Conservation (phyloP, 2,888 invertebrate genomes). For the Tipula vernalis region DNA sequence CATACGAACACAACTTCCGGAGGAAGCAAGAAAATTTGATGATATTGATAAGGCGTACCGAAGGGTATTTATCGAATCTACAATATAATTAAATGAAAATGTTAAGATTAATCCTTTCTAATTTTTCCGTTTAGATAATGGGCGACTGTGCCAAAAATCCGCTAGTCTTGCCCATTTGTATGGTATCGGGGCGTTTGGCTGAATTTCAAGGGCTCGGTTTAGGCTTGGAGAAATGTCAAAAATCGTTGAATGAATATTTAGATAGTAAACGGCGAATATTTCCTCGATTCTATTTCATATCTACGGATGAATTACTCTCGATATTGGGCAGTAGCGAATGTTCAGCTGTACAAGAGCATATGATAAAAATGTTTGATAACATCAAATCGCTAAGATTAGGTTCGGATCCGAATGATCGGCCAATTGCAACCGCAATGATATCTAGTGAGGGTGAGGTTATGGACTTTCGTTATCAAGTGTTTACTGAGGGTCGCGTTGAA, state of each 20-base stretch:
- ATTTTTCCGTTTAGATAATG: slow-evolving; percentile 53
- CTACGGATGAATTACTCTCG: slow-evolving; percentile 81
- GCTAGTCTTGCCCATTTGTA: slow-evolving; percentile 69
- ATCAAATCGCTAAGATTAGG: slow-evolving; percentile 60
- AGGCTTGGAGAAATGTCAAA: slow-evolving; percentile 80
- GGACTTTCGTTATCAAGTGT: slow-evolving; percentile 60
- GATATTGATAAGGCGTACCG: slow-evolving; percentile 71
- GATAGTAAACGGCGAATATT: slow-evolving; percentile 79
- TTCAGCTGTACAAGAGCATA: slow-evolving; percentile 78
- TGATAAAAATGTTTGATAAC: slow-evolving; percentile 94
- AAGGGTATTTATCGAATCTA: slow-evolving; percentile 37
- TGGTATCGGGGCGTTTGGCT: slow-evolving; percentile 54
- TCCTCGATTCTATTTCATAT: slow-evolving; percentile 87
- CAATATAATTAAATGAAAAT: too few species aligned
- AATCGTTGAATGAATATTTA: slow-evolving; percentile 80
- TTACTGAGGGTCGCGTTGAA: slow-evolving; percentile 72
- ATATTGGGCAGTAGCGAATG: slow-evolving; percentile 80
- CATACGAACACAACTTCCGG: slow-evolving; percentile 73
- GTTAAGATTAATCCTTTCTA: background rate
- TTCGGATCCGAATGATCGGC: slow-evolving; percentile 50
- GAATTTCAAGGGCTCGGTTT: slow-evolving; percentile 60
- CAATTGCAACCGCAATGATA: slow-evolving; percentile 67
- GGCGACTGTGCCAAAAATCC: slow-evolving; percentile 66
- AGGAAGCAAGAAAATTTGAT: slow-evolving; percentile 83
- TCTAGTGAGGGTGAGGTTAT: slow-evolving; percentile 80